These are phyloP conservation scores for Remorina albescens DNA, from an alignment of 2,797 vertebrate species.

Conservation along the genomic window DNA sequence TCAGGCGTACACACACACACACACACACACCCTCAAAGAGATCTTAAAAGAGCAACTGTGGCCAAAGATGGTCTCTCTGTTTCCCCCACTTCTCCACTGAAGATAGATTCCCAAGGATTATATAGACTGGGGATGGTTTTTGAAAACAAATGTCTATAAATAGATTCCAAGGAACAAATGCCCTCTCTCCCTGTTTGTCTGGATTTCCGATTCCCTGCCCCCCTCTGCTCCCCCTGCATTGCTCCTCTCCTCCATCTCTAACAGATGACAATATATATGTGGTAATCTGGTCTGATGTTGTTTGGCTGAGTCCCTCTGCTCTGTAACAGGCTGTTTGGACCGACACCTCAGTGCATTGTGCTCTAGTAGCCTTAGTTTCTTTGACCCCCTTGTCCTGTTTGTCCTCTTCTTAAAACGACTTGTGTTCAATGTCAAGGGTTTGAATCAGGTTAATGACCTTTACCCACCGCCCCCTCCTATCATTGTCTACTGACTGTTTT, in stretches of 20 bases:
- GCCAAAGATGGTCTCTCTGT: constrained; percentile 37
- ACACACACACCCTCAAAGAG: constrained; percentile 12
- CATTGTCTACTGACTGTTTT: constrained; percentile 6
- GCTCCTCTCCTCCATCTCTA: constrained; percentile 19
- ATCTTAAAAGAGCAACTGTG: constrained; percentile 51
- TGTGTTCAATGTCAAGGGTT: constrained; percentile 9
- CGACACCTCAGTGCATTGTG: constrained; percentile 48
- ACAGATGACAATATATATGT: constrained; percentile 31
- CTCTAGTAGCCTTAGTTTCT: constrained; percentile 43
- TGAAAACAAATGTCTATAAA: constrained; percentile 60
- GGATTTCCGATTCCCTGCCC: constrained; percentile 11
- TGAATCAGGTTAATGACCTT: constrained; percentile 44
- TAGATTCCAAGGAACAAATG: constrained; percentile 43
- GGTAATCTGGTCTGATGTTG: constrained; percentile 28
- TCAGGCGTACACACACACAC: constrained; percentile 29
- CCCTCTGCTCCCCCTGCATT: constrained; percentile 16
- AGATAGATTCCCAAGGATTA: constrained; percentile 64
- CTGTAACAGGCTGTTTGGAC: constrained; percentile 56
- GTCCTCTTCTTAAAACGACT: constrained; percentile 43
- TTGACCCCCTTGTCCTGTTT: constrained; percentile 34
- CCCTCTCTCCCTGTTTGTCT: constrained; percentile 3
- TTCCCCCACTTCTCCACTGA: constrained; percentile 45
- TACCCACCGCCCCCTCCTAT: not conserved
- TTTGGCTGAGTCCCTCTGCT: constrained; percentile 41
- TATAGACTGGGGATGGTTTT: constrained; percentile 40